A percentile compares a stretch with the other conserved stretches of the same genome.
Evolutionary conservation across 2,888 invertebrate species (phyloP).

Genomic region (Marasmarcha lunaedactyla): DNA sequence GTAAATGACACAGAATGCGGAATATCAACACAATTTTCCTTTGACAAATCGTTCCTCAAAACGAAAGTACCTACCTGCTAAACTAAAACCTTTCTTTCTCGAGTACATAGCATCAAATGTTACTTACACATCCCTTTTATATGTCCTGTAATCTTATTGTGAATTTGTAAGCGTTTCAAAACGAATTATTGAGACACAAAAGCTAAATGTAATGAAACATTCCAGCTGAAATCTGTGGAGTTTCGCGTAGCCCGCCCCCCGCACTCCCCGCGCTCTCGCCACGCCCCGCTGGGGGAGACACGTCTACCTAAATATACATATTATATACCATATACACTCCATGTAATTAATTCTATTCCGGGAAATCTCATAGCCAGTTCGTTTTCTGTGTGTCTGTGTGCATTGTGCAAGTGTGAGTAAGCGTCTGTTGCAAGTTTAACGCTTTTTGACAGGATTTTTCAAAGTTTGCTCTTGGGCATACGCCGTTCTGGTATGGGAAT

Average conservation of each 20-base stretch:
- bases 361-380: constrained; percentile 23
- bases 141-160: background rate
- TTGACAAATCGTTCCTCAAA: no score
- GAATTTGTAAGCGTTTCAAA: background rate
- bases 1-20: no score
- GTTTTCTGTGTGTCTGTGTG: constrained; percentile 19
- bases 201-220: constrained; percentile 6
- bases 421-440: background rate
- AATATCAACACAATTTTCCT: no score
- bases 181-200: background rate
- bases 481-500: no score
- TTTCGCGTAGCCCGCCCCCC: constrained; percentile 27
- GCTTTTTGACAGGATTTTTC: background rate
- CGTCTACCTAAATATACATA: constrained; percentile 5
- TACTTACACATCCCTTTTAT: no score
- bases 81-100: no score
- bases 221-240: constrained; percentile 20
- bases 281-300: constrained; percentile 11
- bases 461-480: no score
- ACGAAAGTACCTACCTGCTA: no score
- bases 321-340: constrained; percentile 9
- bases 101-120: no score
- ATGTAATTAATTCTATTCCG: constrained; percentile 48
- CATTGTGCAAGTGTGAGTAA: constrained; percentile 2
- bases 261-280: constrained; percentile 19